Evolutionary conservation across 2,113 vertebrate species (phyloP).

Genomic region (Varanus komodoensis): DNA sequence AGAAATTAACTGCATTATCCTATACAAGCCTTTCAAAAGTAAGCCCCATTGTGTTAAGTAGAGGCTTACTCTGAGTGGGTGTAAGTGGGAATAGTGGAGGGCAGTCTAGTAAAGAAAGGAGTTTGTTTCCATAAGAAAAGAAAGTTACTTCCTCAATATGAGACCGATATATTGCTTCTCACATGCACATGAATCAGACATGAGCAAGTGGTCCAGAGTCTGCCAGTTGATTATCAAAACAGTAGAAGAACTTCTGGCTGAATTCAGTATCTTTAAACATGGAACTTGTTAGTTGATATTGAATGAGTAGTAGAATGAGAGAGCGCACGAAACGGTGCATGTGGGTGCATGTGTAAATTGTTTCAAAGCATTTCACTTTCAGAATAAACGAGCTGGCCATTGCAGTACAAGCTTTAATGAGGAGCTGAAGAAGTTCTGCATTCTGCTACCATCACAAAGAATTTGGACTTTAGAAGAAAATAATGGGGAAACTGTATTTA

Average conservation of each 20-base stretch:
- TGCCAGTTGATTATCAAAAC: background rate
- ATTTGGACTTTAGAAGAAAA: background rate
- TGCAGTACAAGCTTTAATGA: background rate
- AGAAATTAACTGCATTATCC: background rate
- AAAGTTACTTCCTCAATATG: background rate
- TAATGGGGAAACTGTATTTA: background rate
- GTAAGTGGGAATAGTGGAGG: background rate
- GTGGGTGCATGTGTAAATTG: background rate
- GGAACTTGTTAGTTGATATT: background rate
- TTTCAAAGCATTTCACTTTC: background rate
- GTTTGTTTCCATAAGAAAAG: background rate
- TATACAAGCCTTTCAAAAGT: too few relatives aligned
- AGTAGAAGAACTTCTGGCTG: background rate
- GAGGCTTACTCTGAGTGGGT: background rate
- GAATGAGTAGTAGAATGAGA: too few relatives aligned
- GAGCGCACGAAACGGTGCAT: too few relatives aligned
- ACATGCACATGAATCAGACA: background rate
- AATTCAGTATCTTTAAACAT: background rate
- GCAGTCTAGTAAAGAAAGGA: background rate
- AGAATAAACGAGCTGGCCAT: background rate
- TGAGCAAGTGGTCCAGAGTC: background rate
- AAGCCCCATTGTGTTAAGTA: too few relatives aligned
- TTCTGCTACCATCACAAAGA: too few relatives aligned
- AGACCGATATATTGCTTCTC: background rate
- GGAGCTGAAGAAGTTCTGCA: background rate